Conservation (phyloP, 1,140 invertebrate species). For the Samia ricini region DNA sequence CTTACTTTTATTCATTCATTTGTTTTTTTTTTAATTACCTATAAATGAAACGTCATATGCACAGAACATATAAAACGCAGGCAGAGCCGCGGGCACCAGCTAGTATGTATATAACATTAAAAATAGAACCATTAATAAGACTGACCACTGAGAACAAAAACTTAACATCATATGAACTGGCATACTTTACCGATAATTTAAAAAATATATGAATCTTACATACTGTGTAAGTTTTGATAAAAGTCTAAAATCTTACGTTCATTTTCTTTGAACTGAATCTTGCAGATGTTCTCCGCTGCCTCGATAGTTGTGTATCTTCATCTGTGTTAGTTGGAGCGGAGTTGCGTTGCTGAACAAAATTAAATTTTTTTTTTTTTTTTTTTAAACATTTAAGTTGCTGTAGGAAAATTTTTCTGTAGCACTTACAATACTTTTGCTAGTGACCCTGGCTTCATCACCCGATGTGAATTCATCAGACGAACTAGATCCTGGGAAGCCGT, state of each 20-base stretch:
- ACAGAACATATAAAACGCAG: too few species aligned
- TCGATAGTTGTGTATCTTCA: constrained; percentile 62
- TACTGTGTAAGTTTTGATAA: too few species aligned
- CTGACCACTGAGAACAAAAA: too few species aligned
- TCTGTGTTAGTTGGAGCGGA: constrained; percentile 56
- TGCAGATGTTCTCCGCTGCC: constrained; percentile 60
- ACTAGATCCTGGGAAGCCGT: constrained; percentile 56
- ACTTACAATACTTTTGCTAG: constrained; percentile 54
- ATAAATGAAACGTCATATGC: too few species aligned
- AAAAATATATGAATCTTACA: too few species aligned
- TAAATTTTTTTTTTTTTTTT: not conserved
- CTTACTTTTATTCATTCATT: too few species aligned
- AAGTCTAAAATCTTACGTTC: constrained; percentile 23
- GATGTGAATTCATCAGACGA: constrained; percentile 68
- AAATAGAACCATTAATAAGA: too few species aligned
- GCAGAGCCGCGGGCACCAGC: too few species aligned
- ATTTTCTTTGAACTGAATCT: constrained; percentile 61
- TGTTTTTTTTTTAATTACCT: too few species aligned
- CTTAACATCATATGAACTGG: too few species aligned
- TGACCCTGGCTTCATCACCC: constrained; percentile 57
- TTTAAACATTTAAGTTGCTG: not conserved
- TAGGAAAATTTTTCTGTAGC: not conserved
- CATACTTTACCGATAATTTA: too few species aligned
- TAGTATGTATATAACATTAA: too few species aligned
- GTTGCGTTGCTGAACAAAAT: constrained; percentile 32